phyloP scores from a whole-genome alignment of 2,888 invertebrate genomes.

The Ennomos quercinarius region DNA sequence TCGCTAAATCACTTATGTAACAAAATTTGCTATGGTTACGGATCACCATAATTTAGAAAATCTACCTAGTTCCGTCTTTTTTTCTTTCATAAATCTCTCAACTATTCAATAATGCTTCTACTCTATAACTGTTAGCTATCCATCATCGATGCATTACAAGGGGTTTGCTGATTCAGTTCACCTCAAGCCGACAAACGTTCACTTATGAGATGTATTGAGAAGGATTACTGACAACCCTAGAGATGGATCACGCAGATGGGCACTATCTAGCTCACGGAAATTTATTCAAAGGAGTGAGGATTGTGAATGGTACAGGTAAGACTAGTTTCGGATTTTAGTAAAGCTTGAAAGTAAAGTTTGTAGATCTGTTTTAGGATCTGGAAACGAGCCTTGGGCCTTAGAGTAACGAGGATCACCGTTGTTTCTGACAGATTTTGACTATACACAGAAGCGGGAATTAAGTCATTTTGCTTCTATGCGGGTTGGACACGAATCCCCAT shows the following conservation, averaged over 20 bases:
- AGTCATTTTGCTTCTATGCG: too few species aligned
- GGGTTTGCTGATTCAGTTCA: slow-evolving; percentile 18
- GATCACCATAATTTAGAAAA: too few species aligned
- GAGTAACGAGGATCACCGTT: too few species aligned
- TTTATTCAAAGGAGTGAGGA: background rate
- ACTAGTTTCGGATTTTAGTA: background rate
- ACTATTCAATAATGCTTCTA: too few species aligned
- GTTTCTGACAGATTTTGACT: background rate
- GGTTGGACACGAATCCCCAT: too few species aligned
- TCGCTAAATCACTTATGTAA: too few species aligned
- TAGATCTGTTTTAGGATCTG: background rate
- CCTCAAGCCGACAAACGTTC: slow-evolving; percentile 14
- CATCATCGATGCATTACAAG: slow-evolving; percentile 17
- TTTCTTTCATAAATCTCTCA: too few species aligned
- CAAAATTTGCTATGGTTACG: too few species aligned
- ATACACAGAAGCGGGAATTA: background rate
- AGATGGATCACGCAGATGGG: slow-evolving; percentile 15
- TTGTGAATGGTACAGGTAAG: background rate
- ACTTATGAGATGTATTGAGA: slow-evolving; percentile 26
- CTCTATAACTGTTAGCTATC: slow-evolving; percentile 3
- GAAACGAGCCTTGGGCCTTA: too few species aligned
- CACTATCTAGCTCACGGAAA: background rate
- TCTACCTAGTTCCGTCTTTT: too few species aligned
- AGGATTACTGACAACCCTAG: slow-evolving; percentile 25
- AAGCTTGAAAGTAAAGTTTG: background rate